Evolutionary conservation across 2,113 vertebrate genomes (phyloP).

Genomic region (Suncus etruscus): DNA sequence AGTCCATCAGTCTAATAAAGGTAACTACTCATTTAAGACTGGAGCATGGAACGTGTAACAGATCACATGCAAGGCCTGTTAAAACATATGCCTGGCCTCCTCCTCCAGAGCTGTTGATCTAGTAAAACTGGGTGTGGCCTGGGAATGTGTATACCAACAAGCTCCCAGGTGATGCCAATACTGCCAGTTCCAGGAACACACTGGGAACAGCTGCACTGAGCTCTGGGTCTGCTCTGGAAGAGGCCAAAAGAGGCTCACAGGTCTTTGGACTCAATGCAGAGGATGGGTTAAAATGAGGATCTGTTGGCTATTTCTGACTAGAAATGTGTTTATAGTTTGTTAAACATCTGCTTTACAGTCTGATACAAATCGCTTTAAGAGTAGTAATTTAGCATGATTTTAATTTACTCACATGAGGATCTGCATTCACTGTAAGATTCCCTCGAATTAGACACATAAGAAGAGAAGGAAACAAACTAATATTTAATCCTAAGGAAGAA

Average conservation of each 20-base stretch:
- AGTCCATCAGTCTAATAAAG: neutral
- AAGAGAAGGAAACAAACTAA: constrained; percentile 20
- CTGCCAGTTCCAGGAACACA: neutral
- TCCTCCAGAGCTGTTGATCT: neutral
- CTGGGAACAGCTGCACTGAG: neutral
- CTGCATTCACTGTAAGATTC: constrained; percentile 33
- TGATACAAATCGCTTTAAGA: constrained; percentile 46
- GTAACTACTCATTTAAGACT: neutral
- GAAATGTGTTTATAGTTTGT: constrained; percentile 46
- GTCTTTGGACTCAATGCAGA: neutral
- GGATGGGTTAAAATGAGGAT: constrained; percentile 34
- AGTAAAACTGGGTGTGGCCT: neutral
- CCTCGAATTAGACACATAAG: neutral
- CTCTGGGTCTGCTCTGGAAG: neutral
- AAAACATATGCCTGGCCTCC: neutral
- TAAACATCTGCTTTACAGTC: constrained; percentile 50
- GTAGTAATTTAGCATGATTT: constrained; percentile 59
- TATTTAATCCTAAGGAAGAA: constrained; percentile 46
- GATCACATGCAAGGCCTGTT: neutral
- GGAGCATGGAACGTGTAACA: neutral
- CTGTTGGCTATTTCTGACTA: constrained; percentile 8
- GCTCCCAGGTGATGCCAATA: neutral
- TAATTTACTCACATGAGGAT: constrained; percentile 49
- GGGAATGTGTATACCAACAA: neutral
- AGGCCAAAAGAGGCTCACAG: neutral